Conservation (phyloP, 2,797 vertebrate genomes). For the Lepilemur septentrionalis region DNA sequence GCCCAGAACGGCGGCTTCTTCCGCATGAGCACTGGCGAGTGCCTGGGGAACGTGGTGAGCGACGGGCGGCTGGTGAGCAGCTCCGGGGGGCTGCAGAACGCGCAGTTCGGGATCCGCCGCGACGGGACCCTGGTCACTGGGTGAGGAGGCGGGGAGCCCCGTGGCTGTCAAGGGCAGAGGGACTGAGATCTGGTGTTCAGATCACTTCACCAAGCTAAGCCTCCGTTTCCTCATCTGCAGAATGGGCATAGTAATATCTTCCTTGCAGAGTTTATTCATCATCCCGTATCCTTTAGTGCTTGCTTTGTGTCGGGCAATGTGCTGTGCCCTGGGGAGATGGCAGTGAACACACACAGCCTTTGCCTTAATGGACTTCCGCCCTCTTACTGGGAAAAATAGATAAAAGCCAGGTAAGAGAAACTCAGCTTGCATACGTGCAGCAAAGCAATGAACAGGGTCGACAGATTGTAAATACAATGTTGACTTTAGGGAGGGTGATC, state of each 20-base stretch:
- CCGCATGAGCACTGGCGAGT: constrained; percentile 72
- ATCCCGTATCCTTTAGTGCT: not conserved
- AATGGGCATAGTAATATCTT: not conserved
- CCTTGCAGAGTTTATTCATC: not conserved
- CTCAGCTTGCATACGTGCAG: not conserved
- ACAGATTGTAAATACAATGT: not conserved
- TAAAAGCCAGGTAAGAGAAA: not conserved
- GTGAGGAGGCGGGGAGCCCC: constrained; percentile 85
- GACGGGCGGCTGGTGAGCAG: constrained; percentile 86
- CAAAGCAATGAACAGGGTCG: not conserved
- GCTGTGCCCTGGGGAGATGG: no score
- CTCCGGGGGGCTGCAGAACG: constrained; percentile 92
- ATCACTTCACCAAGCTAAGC: not conserved
- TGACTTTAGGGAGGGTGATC: not conserved
- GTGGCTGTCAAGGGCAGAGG: not conserved
- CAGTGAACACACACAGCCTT: not conserved
- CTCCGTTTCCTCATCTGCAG: not conserved
- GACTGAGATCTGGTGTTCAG: not conserved
- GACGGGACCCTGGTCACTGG: constrained; percentile 95
- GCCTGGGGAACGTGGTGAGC: constrained; percentile 94
- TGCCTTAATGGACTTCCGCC: not conserved
- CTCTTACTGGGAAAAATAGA: not conserved
- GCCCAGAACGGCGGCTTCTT: constrained; percentile 97
- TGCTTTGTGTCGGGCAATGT: not conserved
- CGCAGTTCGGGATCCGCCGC: constrained; percentile 95